Base-by-base conservation (phyloP, 1,140 invertebrate species). In the Drosophila ohnishii region DNA sequence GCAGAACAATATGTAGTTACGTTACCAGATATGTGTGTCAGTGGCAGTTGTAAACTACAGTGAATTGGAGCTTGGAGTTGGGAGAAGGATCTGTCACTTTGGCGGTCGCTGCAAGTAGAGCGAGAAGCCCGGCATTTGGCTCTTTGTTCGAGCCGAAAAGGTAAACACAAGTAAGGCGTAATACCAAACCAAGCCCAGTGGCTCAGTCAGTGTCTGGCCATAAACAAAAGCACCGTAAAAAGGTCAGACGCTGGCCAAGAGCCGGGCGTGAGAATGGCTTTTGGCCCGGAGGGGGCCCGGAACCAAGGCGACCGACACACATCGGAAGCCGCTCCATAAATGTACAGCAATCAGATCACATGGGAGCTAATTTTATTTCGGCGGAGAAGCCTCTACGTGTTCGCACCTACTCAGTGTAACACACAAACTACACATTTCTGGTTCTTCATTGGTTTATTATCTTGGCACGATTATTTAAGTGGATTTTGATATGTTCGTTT, bases 21-120 rank as follows among this genome's bases (percentile, higher is more conserved):
- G 82, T 75, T 82, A 86, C 70, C 78, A 67, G 82, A 86, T 78
- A 86, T 86, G 75, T 87, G 64, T 86, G 83, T 88, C 83, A 87
- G 80, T 87, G 84, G 56, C 84, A 87, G 61, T 74, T n/a, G 56
- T 34, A 42, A 42, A 32, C 57, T 61, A 55, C 3, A 37, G 35
- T 25, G 66, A 84, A 13, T 25, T 45, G 51, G 14, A 25, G 47
- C 14, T 28, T n/a, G 44, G 47, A 6, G 28, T 35, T 71, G 37
- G 42, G 67, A 71, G 51, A 87, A 86, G 83, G 58, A 48, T 67
- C 66, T 65, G 62, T 75, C 80, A 67, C 61, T 67, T 76, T 84
- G 72, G 69, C 56, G 80, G 80, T 69, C 80, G 30, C 44, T 50
- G 76, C 76, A 80, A 87, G 57, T 79, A 79, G 83, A 87, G 70